A percentile compares a stretch with the other conserved stretches of the same genome.
Evolutionary conservation across 2,113 vertebrate genomes (phyloP).

Genomic region (Cheilinus undulatus): DNA sequence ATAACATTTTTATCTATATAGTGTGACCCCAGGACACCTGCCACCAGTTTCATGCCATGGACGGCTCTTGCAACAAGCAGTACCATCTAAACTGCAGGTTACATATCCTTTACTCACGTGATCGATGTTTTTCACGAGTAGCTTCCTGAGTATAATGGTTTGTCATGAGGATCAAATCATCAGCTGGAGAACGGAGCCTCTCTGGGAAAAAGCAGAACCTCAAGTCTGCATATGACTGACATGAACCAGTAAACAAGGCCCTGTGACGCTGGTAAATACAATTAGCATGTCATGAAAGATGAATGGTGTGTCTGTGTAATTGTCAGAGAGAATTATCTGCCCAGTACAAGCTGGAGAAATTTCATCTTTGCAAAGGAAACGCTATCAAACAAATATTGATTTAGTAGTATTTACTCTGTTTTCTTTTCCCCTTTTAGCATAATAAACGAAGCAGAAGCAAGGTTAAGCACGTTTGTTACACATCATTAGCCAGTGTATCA

Average conservation of each 20-base stretch:
- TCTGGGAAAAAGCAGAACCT: constrained; percentile 2
- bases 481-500: constrained; percentile 70
- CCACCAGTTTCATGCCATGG: background rate
- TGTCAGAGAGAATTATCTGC: constrained; percentile 54
- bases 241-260: constrained; percentile 36
- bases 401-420: constrained; percentile 21
- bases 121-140: background rate
- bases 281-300: constrained; percentile 60
- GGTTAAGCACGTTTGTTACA: constrained; percentile 62
- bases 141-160: background rate
- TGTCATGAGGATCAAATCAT: background rate
- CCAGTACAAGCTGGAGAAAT: constrained; percentile 32
- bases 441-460: constrained; percentile 47
- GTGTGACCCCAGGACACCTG: background rate
- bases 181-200: constrained; percentile 24
- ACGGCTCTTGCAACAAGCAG: background rate
- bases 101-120: no score
- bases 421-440: constrained; percentile 23
- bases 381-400: constrained; percentile 35
- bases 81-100: background rate
- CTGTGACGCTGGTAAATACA: constrained; percentile 54
- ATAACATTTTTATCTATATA: no score
- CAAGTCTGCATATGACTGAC: constrained; percentile 7
- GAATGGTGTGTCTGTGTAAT: constrained; percentile 39
- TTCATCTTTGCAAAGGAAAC: constrained; percentile 25